Percentiles rank a stretch among this genome's conserved stretches.
Conservation (phyloP, 1,140 invertebrate species). For the Listronotus bonariensis region DNA sequence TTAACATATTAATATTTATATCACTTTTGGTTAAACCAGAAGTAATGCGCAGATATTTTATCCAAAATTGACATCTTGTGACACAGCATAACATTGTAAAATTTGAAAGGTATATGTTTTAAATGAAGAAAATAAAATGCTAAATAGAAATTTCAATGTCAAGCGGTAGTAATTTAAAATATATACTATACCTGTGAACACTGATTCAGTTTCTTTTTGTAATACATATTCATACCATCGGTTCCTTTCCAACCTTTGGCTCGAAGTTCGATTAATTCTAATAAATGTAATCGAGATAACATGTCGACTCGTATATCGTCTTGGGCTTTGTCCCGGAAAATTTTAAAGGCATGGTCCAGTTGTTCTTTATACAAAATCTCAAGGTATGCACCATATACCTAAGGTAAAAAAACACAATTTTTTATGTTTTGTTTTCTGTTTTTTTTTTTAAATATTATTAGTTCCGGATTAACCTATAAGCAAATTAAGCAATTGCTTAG, state of each 20-base stretch:
- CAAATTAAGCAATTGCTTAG: no score
- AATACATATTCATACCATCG: conserved; percentile 81
- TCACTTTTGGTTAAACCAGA: no score
- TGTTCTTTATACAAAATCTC: conserved; percentile 61
- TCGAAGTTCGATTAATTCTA: conserved; percentile 86
- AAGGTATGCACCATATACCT: conserved; percentile 55
- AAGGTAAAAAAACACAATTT: conserved; percentile 18
- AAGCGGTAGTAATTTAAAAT: no score
- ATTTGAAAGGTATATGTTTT: no score
- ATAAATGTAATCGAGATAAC: conserved; percentile 78
- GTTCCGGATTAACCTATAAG: no score
- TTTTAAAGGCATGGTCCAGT: conserved; percentile 74
- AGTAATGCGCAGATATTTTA: no score
- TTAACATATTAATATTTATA: no score
- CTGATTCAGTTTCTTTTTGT: conserved; percentile 76
- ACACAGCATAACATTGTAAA: no score
- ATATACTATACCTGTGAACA: conserved; percentile 50
- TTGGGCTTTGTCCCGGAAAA: conserved; percentile 84
- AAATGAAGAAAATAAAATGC: no score
- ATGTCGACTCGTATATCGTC: conserved; percentile 77
- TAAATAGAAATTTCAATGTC: no score
- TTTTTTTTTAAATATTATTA: no score
- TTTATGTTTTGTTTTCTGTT: not conserved
- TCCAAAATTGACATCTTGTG: no score
- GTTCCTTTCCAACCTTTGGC: conserved; percentile 83